These are phyloP conservation scores for Anabacerthia variegaticeps DNA, from an alignment of 2,797 vertebrate species.

Conservation along the genomic window DNA sequence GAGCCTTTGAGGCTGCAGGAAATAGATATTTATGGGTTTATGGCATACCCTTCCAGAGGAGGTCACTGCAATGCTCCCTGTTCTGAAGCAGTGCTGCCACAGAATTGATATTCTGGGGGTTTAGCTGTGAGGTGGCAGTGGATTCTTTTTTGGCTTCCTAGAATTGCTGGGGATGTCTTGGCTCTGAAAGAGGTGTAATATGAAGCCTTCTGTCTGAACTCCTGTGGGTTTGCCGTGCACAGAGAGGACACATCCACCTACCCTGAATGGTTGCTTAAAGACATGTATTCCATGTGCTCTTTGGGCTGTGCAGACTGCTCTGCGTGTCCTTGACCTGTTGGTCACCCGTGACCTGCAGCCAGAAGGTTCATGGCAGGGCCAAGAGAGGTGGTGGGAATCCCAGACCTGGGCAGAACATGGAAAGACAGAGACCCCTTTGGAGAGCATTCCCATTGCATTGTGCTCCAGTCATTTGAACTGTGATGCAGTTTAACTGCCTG, in stretches of 20 bases:
- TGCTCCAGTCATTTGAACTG: background rate
- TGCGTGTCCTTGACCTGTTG: background rate
- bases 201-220: background rate
- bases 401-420: background rate
- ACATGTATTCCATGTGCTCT: background rate
- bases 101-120: background rate
- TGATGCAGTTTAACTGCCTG: background rate
- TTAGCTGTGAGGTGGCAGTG: background rate
- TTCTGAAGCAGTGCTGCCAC: background rate
- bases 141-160: background rate
- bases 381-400: background rate
- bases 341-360: background rate
- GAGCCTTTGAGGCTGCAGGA: background rate
- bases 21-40: background rate
- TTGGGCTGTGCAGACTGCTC: background rate
- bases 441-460: background rate
- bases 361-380: background rate
- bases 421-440: background rate
- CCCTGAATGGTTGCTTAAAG: background rate
- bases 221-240: background rate
- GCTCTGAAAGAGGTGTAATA: background rate
- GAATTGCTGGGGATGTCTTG: background rate
- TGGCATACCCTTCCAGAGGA: background rate
- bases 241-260: background rate
- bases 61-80: background rate